These are phyloP conservation scores for Bostrychus sinensis DNA, from an alignment of 2,113 vertebrate species.

Conservation along the genomic window DNA sequence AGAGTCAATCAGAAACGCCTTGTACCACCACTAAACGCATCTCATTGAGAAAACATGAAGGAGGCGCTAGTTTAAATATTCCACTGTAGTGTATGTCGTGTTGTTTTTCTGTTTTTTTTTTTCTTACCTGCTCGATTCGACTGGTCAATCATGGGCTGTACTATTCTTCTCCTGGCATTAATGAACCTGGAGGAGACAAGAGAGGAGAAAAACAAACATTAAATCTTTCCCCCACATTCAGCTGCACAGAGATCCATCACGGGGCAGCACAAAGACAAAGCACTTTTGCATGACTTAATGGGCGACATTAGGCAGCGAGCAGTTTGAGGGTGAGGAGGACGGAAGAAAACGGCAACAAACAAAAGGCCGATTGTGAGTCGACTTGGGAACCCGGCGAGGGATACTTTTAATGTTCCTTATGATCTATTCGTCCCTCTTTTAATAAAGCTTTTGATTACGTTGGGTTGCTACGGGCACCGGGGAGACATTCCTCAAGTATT, in stretches of 20 bases:
- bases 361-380: constrained; percentile 77
- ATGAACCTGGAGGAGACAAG: constrained; percentile 94
- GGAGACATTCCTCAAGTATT: constrained; percentile 82
- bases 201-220: constrained; percentile 77
- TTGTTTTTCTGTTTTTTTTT: constrained; percentile 9
- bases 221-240: constrained; percentile 70
- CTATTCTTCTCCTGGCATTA: constrained; percentile 99
- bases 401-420: constrained; percentile 83
- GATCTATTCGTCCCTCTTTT: constrained; percentile 81
- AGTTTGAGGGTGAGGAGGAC: constrained; percentile 62
- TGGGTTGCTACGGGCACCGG: constrained; percentile 78
- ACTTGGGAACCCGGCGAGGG: constrained; percentile 75
- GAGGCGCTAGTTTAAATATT: constrained; percentile 63
- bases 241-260: constrained; percentile 70
- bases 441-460: constrained; percentile 85
- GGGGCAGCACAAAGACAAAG: constrained; percentile 69
- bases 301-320: constrained; percentile 71
- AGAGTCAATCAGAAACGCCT: constrained; percentile 93
- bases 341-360: constrained; percentile 76
- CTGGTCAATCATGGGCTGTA: constrained; percentile 99
- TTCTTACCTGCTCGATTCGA: constrained; percentile 99
- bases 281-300: constrained; percentile 77
- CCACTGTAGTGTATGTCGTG: constrained; percentile 11
- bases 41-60: constrained; percentile 73
- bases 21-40: constrained; percentile 78